These are phyloP conservation scores for Pyrrhosoma nymphula DNA, from an alignment of 2,888 invertebrate genomes.

Conservation along the genomic window DNA sequence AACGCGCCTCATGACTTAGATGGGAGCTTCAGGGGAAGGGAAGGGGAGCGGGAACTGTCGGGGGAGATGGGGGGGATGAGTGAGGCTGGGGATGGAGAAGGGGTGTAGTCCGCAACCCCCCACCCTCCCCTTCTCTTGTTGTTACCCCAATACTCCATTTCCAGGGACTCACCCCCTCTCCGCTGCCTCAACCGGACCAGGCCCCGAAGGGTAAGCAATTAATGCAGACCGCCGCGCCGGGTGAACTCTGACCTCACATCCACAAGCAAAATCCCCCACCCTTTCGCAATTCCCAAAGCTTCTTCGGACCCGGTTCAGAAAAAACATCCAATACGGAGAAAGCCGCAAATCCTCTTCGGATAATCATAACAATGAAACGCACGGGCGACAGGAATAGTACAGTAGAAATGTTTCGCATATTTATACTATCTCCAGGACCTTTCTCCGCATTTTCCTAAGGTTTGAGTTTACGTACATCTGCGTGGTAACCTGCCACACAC, in stretches of 20 bases:
- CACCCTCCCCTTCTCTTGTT: not conserved
- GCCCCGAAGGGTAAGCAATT: conserved; percentile 67
- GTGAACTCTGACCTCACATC: conserved; percentile 35
- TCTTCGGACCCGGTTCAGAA: not conserved
- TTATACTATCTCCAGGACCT: too few species aligned
- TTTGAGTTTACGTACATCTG: too few species aligned
- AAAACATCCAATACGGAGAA: not conserved
- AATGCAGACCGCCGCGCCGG: conserved; percentile 68
- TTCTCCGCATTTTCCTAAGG: too few species aligned
- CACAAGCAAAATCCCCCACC: not conserved
- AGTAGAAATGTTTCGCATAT: too few species aligned
- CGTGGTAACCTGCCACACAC: too few species aligned
- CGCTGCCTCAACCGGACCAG: conserved; percentile 1
- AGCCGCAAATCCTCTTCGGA: not conserved
- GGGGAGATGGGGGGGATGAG: too few species aligned
- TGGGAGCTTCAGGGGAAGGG: not conserved
- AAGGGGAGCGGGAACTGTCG: too few species aligned
- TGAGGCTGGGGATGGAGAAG: not conserved
- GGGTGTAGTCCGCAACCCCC: not conserved
- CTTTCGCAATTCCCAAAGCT: not conserved
- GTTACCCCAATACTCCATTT: too few species aligned
- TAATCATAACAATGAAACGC: too few species aligned
- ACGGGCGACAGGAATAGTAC: too few species aligned
- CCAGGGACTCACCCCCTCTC: not conserved
- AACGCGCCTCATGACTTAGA: conserved; percentile 58